A percentile compares a stretch with the other conserved stretches of the same genome.
These are phyloP conservation scores for Meteorus cinctellus DNA, from an alignment of 2,888 invertebrate genomes.

Conservation along the genomic window DNA sequence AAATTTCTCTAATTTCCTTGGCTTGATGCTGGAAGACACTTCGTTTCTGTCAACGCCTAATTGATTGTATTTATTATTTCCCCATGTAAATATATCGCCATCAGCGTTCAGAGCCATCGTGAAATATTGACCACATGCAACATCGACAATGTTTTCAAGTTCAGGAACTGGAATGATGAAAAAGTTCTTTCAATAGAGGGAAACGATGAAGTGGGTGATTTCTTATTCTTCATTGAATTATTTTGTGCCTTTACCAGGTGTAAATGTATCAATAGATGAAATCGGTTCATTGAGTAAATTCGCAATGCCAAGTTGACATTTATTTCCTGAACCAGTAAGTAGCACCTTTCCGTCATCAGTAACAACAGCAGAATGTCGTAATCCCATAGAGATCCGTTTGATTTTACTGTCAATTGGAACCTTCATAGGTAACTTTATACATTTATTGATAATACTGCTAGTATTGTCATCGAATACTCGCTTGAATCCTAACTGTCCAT, in stretches of 20 bases:
- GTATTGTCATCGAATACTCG: background rate
- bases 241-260: slow-evolving; percentile 41
- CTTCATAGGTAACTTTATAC: slow-evolving; percentile 67
- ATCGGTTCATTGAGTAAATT: slow-evolving; percentile 64
- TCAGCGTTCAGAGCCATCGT: slow-evolving; percentile 77
- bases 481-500: slow-evolving; percentile 81
- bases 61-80: slow-evolving; percentile 90
- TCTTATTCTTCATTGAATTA: too few relatives aligned
- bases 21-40: slow-evolving; percentile 70
- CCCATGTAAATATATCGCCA: slow-evolving; percentile 83
- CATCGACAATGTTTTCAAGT: slow-evolving; percentile 76
- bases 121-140: slow-evolving; percentile 89
- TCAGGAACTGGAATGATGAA: slow-evolving; percentile 72
- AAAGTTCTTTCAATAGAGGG: too few relatives aligned
- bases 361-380: slow-evolving; percentile 81
- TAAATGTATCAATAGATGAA: slow-evolving; percentile 72
- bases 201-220: too few relatives aligned
- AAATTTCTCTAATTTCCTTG: slow-evolving; percentile 70
- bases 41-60: slow-evolving; percentile 77
- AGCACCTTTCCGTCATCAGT: slow-evolving; percentile 79
- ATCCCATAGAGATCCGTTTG: slow-evolving; percentile 79
- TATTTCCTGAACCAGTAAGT: slow-evolving; percentile 80
- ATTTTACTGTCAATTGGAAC: slow-evolving; percentile 75
- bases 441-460: background rate
- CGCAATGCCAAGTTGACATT: slow-evolving; percentile 81